phyloP scores from a whole-genome alignment of 2,113 vertebrate species.

The Bujurquina vittata region DNA sequence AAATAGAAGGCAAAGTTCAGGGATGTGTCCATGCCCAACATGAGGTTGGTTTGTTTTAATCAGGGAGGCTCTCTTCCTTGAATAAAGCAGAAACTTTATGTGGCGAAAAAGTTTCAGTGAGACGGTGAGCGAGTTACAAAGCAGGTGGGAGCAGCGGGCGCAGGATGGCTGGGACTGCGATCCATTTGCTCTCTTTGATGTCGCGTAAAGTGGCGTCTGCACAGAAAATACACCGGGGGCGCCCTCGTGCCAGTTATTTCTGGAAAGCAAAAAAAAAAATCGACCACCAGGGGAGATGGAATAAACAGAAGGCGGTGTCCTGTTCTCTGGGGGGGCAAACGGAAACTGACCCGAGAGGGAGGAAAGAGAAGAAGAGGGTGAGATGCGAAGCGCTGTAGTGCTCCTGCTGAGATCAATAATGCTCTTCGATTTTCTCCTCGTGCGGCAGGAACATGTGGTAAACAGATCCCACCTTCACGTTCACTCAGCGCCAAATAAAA shows the following conservation, averaged over 20 bases:
- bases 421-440: slow-evolving; percentile 7
- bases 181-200: slow-evolving; percentile 66
- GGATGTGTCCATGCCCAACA: slow-evolving; percentile 58
- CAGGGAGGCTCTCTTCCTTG: neutral
- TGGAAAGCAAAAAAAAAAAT: slow-evolving; percentile 62
- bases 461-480: slow-evolving; percentile 29
- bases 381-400: slow-evolving; percentile 12
- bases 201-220: slow-evolving; percentile 58
- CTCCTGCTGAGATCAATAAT: slow-evolving; percentile 60
- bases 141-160: slow-evolving; percentile 16
- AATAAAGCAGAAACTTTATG: slow-evolving; percentile 21
- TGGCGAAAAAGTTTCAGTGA: slow-evolving; percentile 18
- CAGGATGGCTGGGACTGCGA: slow-evolving; percentile 22
- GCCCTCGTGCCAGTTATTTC: slow-evolving; percentile 61
- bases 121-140: slow-evolving; percentile 29
- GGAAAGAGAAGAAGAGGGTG: neutral
- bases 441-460: slow-evolving; percentile 25
- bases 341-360: slow-evolving; percentile 29
- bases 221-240: slow-evolving; percentile 56
- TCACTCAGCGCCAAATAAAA: neutral
- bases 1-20: slow-evolving; percentile 70
- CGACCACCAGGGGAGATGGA: slow-evolving; percentile 42
- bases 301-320: slow-evolving; percentile 46
- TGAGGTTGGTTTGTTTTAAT: slow-evolving; percentile 6
- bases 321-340: slow-evolving; percentile 70